Base-by-base conservation (phyloP, 2,888 invertebrate genomes). In the Trichopoda pennipes region DNA sequence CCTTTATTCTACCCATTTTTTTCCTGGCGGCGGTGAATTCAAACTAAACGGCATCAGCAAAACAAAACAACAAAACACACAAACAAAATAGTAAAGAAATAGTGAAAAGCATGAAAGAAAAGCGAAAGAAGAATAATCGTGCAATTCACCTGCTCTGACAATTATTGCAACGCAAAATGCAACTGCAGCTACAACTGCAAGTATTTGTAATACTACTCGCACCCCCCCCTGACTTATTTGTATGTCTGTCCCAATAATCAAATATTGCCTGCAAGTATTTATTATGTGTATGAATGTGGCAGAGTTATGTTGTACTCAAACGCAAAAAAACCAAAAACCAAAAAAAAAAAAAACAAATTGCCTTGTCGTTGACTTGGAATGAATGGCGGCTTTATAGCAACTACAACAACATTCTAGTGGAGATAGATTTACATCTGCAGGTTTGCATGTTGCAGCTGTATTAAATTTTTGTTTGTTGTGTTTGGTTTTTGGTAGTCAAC, bases 111-210 rank as follows among this genome's bases (percentile, higher is more conserved):
- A 75, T 75, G 21, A 70, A 68, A 66, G 55, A 69, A 56, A 70
- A 70, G 35, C 38, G 12, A 69, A 77, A 68, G 51, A 76, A 89
- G 88, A 83, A 82, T 82, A 89, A 88, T 89, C 89, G 89, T 89
- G 89, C 89, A 87, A 88, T 89, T 88, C 89, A 89, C 89, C 89
- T 88, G 89, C 82, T 79, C 79, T 76, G 82, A 79, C 79, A 82
- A 82, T 79, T 79, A 82, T 82, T 82, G 82, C 88, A 87, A 86
- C 86, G 74, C 69, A 72, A 80, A 66, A 80, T 78, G 69, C 78
- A 83, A 72, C 83, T 73, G 73, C 72, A 72, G 21, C 61, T 32
- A 56, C 66, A 69, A 35, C 35, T 79, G 76, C 83, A 84, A 78
- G 70, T 66, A 70, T 64, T 75, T 55, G 49, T 12, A n/a, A n/a